Evolutionary conservation across 2,888 invertebrate genomes (phyloP), one percentile per base, ranked within the genome.

Genomic region (Dastarcus helophoroides): DNA sequence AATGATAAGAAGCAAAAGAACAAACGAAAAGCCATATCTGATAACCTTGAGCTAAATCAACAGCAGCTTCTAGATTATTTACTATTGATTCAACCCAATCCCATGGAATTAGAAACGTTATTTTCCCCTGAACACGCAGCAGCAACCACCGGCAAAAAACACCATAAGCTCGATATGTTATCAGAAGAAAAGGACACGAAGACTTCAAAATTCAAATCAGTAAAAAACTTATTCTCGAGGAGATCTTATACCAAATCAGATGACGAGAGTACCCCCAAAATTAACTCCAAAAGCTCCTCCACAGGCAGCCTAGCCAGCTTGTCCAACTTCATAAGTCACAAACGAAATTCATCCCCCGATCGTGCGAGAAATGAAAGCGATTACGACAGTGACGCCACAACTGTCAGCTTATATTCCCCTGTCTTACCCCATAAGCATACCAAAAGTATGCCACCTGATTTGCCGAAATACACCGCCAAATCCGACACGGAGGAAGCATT

Each of bases 341-440:
- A 48, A 33, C 47, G 51, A 30, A 47, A 48, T 52, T 51, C 33
- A 52, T 35, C 44, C 51, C 43, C 39, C 38, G 38, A 23, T 35
- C 42, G 19, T 34, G 40, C 17, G 6, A 14, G 22, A 1, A 33
- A 30, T 41, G 73, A 72, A 48, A 71, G 70, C 44, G 73, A 71
- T 9, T 73, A 73, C 44, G 72, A 71, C 37, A 69, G 69, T 24
- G 73, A 73, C 47, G 69, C 69, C 9, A 29, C 33, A 5, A 13
- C 24, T n/a, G 14, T 25, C 1, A 33, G 33, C 9, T 11, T 33
- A 10, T 29, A 17, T 17, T 33, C 33, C 19, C 24, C 19, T 6
- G n/a, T 6, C n/a, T n/a, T n/a, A n/a, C n/a, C n/a, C n/a, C n/a
- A n/a, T n/a, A n/a, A n/a, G n/a, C n/a, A n/a, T n/a, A 70, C 69